Base-by-base conservation (phyloP, 1,140 invertebrate genomes). In the Mactra quadrangularis region DNA sequence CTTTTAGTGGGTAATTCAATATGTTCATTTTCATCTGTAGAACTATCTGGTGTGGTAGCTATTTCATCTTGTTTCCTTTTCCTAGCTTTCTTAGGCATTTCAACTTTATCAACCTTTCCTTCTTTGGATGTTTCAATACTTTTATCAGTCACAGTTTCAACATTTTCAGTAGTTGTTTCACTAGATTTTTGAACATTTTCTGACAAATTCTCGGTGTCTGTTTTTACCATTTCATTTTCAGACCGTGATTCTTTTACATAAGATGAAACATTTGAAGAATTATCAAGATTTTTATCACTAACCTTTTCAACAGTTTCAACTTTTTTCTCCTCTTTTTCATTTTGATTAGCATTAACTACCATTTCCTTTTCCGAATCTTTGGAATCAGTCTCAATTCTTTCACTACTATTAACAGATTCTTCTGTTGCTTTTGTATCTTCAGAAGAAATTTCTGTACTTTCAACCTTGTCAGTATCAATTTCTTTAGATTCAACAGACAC, bases 21-120 rank as follows among this genome's bases (percentile, higher is more conserved):
- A 31, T 78, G 25, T 38, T 78, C 76, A 17, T 78, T 62, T 17
- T 78, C 76, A 17, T 38, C 35, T n/a, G 76, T 50, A 41, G 45
- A 66, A 52, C 41, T 75, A 15, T 22, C 25, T 47, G 13, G 9
- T 22, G 59, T 55, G 22, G 33, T 29, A 3, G 41, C 31, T 7
- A 60, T 76, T 17, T 76, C 55, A 64, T 50, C 27, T 6, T 76
- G 53, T 29, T 76, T 76, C 41, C 74, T 60, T 76, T 76, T 76
- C 31, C 74, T 62, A 25, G 74, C 29, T 52, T 64, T 76, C 31
- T 76, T 76, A 0, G 38, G 38, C 6, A 15, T 15, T 41, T 41
- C 38, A 7, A 41, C 31, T 66, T 0, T 66, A 0, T 41, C 25
- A 31, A n/a, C 35, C 11, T n/a, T 66, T 6, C 13, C 11, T 66